Conservation (phyloP, 2,888 invertebrate genomes). For the Acronicta leporina region DNA sequence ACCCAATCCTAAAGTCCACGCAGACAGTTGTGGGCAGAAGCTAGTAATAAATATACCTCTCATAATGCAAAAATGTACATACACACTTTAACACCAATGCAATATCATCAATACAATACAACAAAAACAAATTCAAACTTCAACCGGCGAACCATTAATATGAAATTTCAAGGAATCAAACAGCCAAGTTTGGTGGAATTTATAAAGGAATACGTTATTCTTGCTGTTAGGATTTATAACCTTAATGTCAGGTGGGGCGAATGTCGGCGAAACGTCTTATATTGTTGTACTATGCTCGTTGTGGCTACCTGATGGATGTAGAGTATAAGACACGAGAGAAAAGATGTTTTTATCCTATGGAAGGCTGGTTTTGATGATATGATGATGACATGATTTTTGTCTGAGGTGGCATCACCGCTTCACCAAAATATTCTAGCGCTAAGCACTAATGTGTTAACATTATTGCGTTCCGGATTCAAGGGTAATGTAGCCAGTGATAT, state of each 20-base stretch:
- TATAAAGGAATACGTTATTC: slow-evolving; percentile 38
- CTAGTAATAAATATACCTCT: no score
- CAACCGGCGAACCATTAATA: slow-evolving; percentile 21
- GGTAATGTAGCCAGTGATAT: no score
- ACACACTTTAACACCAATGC: no score
- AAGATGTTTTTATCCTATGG: background rate
- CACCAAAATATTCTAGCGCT: no score
- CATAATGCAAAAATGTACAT: no score
- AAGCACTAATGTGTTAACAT: no score
- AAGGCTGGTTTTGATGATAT: no score
- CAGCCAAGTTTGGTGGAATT: slow-evolving; percentile 34
- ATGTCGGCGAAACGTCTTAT: slow-evolving; percentile 38
- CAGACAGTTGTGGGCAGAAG: no score
- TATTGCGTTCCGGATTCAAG: no score
- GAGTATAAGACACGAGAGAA: slow-evolving; percentile 3
- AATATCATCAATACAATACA: slow-evolving; percentile 3
- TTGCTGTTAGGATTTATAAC: slow-evolving; percentile 65
- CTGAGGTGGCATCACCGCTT: no score
- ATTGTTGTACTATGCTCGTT: slow-evolving; percentile 41
- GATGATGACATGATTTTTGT: no score
- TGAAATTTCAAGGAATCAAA: slow-evolving; percentile 27
- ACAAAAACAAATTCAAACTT: slow-evolving; percentile 13
- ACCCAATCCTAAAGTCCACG: no score
- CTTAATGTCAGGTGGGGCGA: slow-evolving; percentile 58
- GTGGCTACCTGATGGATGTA: slow-evolving; percentile 37